These are phyloP conservation scores for Stylophora pistillata DNA, from an alignment of 64 coral and sea anemone species.

Conservation along the genomic window DNA sequence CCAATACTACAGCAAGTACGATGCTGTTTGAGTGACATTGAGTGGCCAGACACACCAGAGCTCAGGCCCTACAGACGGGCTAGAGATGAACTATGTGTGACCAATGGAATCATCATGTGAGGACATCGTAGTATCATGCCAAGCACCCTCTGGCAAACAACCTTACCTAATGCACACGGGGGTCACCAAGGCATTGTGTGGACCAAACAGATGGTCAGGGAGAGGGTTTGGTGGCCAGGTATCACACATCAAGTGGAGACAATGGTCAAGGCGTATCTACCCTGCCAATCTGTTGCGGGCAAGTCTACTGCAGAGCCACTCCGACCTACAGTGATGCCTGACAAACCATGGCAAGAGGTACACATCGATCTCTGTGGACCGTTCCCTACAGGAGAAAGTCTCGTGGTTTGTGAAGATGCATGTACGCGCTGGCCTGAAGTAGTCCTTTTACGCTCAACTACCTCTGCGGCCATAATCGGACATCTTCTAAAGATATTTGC, in stretches of 20 bases:
- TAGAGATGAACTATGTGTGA: conserved; percentile 37
- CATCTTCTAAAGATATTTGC: too few relatives aligned
- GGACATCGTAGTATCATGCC: too few relatives aligned
- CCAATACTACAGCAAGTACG: conserved; percentile 17
- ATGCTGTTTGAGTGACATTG: background rate
- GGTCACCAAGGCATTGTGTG: conserved; percentile 29
- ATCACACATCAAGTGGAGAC: conserved; percentile 10
- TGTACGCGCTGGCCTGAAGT: conserved; percentile 46
- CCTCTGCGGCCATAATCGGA: too few relatives aligned
- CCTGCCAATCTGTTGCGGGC: conserved; percentile 33
- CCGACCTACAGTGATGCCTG: conserved; percentile 19
- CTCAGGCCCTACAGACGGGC: conserved; percentile 4
- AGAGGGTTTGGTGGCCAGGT: conserved; percentile 56
- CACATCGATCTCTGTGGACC: conserved; percentile 55
- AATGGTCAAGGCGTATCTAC: conserved; percentile 32
- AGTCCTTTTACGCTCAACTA: too few relatives aligned
- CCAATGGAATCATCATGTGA: conserved; percentile 6
- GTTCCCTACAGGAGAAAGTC: conserved; percentile 45
- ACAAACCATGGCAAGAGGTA: conserved; percentile 30
- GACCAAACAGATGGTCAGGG: conserved; percentile 43
- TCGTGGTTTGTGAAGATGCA: conserved; percentile 36
- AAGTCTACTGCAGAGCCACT: conserved; percentile 25
- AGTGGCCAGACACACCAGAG: conserved; percentile 26
- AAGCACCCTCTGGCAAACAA: too few relatives aligned
- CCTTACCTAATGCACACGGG: too few relatives aligned